phyloP scores from a whole-genome alignment of 2,888 invertebrate species.

The Malachius bipustulatus region DNA sequence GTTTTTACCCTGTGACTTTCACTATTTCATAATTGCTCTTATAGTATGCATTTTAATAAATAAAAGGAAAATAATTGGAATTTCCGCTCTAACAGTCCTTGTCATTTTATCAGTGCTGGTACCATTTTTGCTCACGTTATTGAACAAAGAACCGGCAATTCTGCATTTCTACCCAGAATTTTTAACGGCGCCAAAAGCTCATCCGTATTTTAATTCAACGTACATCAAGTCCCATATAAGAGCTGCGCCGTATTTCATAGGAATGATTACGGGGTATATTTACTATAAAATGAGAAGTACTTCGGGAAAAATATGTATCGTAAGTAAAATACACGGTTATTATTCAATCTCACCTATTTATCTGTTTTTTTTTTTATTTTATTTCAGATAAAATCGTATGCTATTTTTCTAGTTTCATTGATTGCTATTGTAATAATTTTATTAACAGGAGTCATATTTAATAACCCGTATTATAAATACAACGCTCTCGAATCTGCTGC shows the following conservation, averaged over 20 bases:
- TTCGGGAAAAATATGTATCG: constrained; percentile 29
- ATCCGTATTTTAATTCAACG: constrained; percentile 41
- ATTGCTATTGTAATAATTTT: constrained; percentile 39
- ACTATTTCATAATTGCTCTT: constrained; percentile 49
- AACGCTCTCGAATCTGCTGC: constrained; percentile 41
- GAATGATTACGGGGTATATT: constrained; percentile 43
- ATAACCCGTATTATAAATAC: constrained; percentile 40
- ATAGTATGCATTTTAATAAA: constrained; percentile 39
- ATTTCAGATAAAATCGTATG: constrained; percentile 40
- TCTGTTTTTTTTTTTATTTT: constrained; percentile 7
- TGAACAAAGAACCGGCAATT: constrained; percentile 40
- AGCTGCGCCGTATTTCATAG: constrained; percentile 46
- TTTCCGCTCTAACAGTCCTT: constrained; percentile 32
- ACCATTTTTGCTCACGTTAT: constrained; percentile 43
- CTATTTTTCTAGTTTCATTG: constrained; percentile 36
- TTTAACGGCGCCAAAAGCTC: constrained; percentile 40
- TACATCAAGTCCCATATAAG: constrained; percentile 51
- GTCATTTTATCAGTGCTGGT: constrained; percentile 37
- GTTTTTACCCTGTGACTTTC: constrained; percentile 62
- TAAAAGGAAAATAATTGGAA: constrained; percentile 34
- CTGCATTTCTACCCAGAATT: constrained; percentile 47
- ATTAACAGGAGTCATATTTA: constrained; percentile 40
- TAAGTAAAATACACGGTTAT: too few relatives aligned
- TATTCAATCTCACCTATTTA: too few relatives aligned
- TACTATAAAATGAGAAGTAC: constrained; percentile 32